Base-by-base conservation (phyloP, 2,888 invertebrate species). In the Ennomos fuscantarius region DNA sequence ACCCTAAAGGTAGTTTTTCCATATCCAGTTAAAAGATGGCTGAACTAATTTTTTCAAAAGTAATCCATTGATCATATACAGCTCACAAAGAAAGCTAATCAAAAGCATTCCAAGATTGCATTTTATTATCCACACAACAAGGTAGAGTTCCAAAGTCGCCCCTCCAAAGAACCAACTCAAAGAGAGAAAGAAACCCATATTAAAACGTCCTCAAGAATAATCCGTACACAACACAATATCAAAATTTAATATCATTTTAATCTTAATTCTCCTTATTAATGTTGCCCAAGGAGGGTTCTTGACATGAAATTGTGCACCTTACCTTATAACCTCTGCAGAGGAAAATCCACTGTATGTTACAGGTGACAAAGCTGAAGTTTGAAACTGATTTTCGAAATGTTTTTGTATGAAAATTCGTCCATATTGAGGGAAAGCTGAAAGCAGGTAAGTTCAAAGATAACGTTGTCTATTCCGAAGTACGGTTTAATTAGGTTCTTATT, bases 181-280 rank as follows among this genome's bases (percentile, higher is more conserved):
- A 86, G 84, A 78, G 72, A 24, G 75, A 79, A 80, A 82, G 82
- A 79, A 80, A 82, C 74, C 73, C 72, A 88, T 87, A 86, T 86
- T 87, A 87, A 87, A 85, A 85, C 83, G 82, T 89, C 87, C 89
- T 89, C 85, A 79, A 78, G 76, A 86, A 82, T 92, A 92, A 91
- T 87, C 90, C 90, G 86, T 83, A 88, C 81, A 84, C 89, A 90
- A 88, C 89, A 91, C 89, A 91, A 92, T 90, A 89, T 91, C 86
- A 91, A 90, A 91, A 90, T 91, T 91, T 92, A 91, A 92, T 92
- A 92, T 91, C 85, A 89, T 90, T 90, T 89, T 92, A 91, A 91
- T 91, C 91, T 91, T 90, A 90, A 90, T 90, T 86, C 89, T 85
- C 77, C 89, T 91, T 91, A 89, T 90, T 90, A 91, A 88, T 85